These are phyloP conservation scores for Syngnathoides biaculeatus DNA, from an alignment of 2,113 vertebrate genomes.

Conservation along the genomic window DNA sequence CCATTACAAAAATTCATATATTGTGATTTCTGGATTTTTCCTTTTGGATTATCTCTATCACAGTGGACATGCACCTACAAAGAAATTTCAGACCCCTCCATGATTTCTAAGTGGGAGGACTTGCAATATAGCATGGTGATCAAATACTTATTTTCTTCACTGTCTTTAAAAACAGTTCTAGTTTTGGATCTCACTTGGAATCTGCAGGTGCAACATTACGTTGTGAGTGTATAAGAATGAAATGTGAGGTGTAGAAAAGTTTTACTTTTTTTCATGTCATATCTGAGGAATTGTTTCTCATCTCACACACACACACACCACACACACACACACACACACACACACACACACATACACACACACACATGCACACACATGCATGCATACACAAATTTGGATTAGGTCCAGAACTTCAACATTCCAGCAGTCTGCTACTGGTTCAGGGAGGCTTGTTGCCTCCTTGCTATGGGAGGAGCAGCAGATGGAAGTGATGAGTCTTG, in stretches of 20 bases:
- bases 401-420: constrained; percentile 33
- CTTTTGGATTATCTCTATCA: no score
- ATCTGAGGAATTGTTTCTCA: background rate
- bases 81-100: no score
- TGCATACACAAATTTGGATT: constrained; percentile 23
- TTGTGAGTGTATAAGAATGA: background rate
- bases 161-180: no score
- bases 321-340: background rate
- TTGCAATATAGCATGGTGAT: no score
- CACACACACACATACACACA: background rate
- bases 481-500: background rate
- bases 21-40: no score
- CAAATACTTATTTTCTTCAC: no score
- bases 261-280: background rate
- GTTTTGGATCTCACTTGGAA: background rate
- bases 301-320: no score
- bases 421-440: constrained; percentile 29
- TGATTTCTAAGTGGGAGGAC: no score
- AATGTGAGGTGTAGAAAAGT: background rate
- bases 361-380: background rate
- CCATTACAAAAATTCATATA: no score
- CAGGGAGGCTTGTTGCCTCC: constrained; percentile 32
- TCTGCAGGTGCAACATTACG: background rate
- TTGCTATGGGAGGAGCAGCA: constrained; percentile 28
- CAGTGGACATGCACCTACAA: no score